These are phyloP conservation scores for Potamarius usumacintae DNA, from an alignment of 2,113 vertebrate species.

Conservation along the genomic window DNA sequence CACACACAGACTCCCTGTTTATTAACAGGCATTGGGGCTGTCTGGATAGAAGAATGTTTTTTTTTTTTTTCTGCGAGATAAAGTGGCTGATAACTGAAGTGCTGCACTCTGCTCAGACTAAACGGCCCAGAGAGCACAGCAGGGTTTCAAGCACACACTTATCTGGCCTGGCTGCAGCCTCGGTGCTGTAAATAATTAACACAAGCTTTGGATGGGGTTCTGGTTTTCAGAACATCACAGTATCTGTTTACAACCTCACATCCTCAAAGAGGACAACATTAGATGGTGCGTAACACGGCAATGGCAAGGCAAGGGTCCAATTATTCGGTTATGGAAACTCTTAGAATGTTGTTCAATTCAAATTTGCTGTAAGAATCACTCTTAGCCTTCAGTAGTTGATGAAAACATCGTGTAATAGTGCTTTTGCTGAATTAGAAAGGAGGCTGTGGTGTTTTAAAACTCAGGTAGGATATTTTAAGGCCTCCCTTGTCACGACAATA, in stretches of 20 bases:
- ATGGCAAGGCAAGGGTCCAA: neutral
- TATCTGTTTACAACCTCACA: conserved; percentile 8
- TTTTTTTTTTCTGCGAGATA: conserved; percentile 48
- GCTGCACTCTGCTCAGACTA: conserved; percentile 37
- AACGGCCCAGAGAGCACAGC: conserved; percentile 55
- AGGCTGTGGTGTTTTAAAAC: neutral
- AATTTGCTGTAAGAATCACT: neutral
- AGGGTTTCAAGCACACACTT: conserved; percentile 66
- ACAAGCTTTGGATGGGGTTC: conserved; percentile 52
- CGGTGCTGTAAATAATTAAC: conserved; percentile 69
- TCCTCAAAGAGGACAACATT: neutral
- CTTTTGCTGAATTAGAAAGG: neutral
- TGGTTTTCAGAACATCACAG: conserved; percentile 24
- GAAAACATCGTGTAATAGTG: neutral
- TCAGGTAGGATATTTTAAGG: neutral
- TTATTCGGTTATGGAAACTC: neutral
- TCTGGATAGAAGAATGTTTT: conserved; percentile 38
- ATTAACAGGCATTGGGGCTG: conserved; percentile 43
- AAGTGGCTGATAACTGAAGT: conserved; percentile 60
- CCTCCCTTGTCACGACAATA: too few species aligned
- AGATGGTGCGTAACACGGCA: neutral
- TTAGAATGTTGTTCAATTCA: neutral
- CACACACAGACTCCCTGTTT: conserved; percentile 13
- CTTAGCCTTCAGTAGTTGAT: neutral
- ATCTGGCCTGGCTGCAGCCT: conserved; percentile 60